Percentiles rank a stretch among this genome's conserved stretches.
Conservation (phyloP, 2,888 invertebrate species). For the Hipparchia semele region DNA sequence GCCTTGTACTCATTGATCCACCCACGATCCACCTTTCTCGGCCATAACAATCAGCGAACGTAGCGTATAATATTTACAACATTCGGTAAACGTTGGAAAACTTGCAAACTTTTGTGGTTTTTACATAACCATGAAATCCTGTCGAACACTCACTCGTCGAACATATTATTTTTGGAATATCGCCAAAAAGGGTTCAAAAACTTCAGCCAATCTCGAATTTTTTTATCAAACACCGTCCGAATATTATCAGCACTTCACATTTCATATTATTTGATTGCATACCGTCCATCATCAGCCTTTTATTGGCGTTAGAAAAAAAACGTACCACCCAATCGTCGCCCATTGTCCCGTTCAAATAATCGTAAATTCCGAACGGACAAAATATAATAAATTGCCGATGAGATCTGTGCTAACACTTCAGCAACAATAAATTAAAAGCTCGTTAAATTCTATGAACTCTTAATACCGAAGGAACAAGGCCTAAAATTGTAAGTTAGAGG, state of each 20-base stretch:
- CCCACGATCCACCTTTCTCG: too few relatives aligned
- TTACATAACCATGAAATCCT: too few relatives aligned
- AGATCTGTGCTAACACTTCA: constrained; percentile 75
- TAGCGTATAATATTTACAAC: too few relatives aligned
- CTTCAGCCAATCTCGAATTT: constrained; percentile 30
- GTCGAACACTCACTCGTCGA: too few relatives aligned
- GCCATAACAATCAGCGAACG: too few relatives aligned
- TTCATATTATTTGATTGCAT: constrained; percentile 47
- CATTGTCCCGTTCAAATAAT: constrained; percentile 79
- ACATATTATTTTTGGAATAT: background rate
- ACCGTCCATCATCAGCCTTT: constrained; percentile 51
- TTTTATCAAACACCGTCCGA: constrained; percentile 42
- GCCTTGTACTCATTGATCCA: too few relatives aligned
- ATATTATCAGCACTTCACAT: constrained; percentile 48
- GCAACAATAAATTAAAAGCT: constrained; percentile 48
- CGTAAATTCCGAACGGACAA: constrained; percentile 81
- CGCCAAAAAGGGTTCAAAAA: background rate
- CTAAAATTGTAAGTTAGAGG: constrained; percentile 48
- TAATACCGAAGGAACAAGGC: constrained; percentile 43
- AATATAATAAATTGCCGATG: constrained; percentile 84
- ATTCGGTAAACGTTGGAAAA: too few relatives aligned
- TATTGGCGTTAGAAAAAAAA: constrained; percentile 77
- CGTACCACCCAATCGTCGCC: constrained; percentile 65
- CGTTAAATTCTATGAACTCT: constrained; percentile 44
- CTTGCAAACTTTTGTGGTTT: too few relatives aligned